Evolutionary conservation across 2,888 invertebrate genomes (phyloP), one percentile per base, ranked within the genome.

Genomic region (Tenthredo distinguenda): DNA sequence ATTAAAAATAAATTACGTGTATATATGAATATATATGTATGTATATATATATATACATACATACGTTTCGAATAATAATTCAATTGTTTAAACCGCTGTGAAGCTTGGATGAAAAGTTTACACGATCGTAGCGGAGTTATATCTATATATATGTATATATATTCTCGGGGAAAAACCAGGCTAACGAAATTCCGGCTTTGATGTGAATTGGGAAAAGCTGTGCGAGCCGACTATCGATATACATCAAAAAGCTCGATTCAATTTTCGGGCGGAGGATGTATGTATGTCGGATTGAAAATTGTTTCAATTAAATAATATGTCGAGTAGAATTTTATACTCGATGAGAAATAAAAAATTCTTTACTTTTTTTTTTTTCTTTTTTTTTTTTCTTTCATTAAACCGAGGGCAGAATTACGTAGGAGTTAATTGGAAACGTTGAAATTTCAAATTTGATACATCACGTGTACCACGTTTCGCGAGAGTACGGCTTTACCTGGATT

Each of bases 1-100:
- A 77, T 77, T 77, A 77, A 77, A 77, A 55, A 77, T 77, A 77
- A 77, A 77, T 77, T 77, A 55, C 55, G 4, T 18, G 15, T 9
- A 43, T 10, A 43, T 43, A 43, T 2, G 26, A 26, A 26, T 26
- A 26, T 26, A 0, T 40, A 4, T 9, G 9, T 40, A 40, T 40
- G 7, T 40, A 40, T 40, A 40, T 40, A 9, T 40, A 40, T 2
- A 4, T 40, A 9, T 43, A 12, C 3, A 47, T 47, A 47, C 47
- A 47, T 15, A 26, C 26, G 21, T 77, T 77, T 55, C 31, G 31
- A 55, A 77, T 34, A 55, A 50, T 31, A 77, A 34, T 50, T 55
- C 34, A 40, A 55, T 26, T 74, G 72, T 40, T 74, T 10, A 74
- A 74, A 74, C 72, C 40, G 43, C 72, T 74, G 72, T 74, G 72